Base-by-base conservation (phyloP, 2,113 vertebrate species). In the Petaurus breviceps region DNA sequence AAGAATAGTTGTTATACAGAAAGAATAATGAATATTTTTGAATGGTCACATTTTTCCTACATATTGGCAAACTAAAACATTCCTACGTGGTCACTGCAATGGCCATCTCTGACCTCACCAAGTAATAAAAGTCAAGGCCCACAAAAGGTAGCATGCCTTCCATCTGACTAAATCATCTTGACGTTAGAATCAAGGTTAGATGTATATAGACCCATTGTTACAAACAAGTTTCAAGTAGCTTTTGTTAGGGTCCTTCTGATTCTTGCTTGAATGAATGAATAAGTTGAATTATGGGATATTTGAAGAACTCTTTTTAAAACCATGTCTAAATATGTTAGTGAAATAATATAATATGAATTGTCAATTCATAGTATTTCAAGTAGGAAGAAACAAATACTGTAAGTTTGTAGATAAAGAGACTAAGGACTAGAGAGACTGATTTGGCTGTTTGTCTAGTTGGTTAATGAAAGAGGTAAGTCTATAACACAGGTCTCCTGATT, bases 231-330 rank as follows among this genome's bases (percentile, higher is more conserved):
- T 43, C n/a, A 84, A 84, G 19, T 84, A 43, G 68, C 7, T 84
- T 43, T 84, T 43, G 1, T 84, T 84, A 43, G 4, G 6, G 11
- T 43, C 19, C 19, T n/a, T 43, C 68, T 43, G 19, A 84, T 19
- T 84, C 19, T 93, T 96, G 68, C 95, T 51, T 47, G 31, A 26
- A 90, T 90, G 46, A n/a, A 31, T 92, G 3, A 11, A 50, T 92
- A 94, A 94, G 93, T 91, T 96, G 89, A 92, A 94, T 94, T 53
- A 46, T 7, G 94, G 52, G 90, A 92, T 96, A 43, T 95, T 94
- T 96, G 95, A 77, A 51, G 19, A 68, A 53, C 14, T 25, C 24
- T 77, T 84, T 84, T 43, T 43, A 1, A 43, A 84, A 43, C n/a
- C 61, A n/a, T n/a, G 14, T 57, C 23, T n/a, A 77, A 77, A 77